Evolutionary conservation across 2,113 vertebrate species (phyloP).

Genomic region (Daboia siamensis): DNA sequence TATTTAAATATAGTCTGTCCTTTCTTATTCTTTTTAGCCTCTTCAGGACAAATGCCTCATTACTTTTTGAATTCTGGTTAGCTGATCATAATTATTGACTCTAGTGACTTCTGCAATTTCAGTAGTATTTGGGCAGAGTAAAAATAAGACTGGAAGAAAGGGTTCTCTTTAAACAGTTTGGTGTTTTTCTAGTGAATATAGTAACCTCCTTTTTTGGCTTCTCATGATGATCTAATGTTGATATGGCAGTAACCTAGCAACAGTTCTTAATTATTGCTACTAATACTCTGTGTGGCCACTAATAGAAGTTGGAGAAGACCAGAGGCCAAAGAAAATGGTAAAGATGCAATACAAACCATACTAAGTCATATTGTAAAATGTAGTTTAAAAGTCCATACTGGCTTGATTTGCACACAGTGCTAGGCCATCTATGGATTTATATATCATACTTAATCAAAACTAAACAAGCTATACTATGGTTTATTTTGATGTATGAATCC

Average conservation of each 20-base stretch:
- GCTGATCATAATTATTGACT: neutral
- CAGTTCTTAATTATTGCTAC: constrained; percentile 2
- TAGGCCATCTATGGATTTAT: neutral
- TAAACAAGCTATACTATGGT: neutral
- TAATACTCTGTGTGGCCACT: neutral
- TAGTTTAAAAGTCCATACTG: neutral
- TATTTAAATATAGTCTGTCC: neutral
- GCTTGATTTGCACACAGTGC: neutral
- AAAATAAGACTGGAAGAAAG: neutral
- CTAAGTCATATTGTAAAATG: neutral
- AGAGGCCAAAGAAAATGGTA: neutral
- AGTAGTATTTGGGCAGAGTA: neutral
- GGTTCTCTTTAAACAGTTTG: neutral
- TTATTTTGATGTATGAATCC: neutral
- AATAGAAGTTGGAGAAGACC: neutral
- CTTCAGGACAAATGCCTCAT: neutral
- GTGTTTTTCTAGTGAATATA: constrained; percentile 5
- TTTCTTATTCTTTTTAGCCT: neutral
- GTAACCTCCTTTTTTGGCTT: neutral
- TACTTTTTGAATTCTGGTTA: neutral
- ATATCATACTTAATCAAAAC: neutral
- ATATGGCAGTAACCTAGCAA: constrained; percentile 19
- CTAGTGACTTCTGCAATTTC: neutral
- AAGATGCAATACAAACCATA: neutral
- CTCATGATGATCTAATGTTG: neutral